Base-by-base conservation (phyloP, 2,888 invertebrate genomes). In the Harpalus rubripes region DNA sequence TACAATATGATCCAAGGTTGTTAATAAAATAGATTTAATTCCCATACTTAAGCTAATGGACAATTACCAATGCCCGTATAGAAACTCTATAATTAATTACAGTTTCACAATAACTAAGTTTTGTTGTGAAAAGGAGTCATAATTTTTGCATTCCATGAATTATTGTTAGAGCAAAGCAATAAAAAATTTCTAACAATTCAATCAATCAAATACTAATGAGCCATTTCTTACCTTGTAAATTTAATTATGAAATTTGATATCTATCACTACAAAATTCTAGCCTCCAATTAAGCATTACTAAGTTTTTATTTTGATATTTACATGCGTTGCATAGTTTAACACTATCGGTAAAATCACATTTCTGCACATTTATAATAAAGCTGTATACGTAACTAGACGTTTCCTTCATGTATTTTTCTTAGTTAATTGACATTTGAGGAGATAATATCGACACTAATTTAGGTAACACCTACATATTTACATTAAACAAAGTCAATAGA, bases 201-300 rank as follows among this genome's bases (percentile, higher is more conserved):
- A 68, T 68, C 68, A 68, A 68, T 68, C 68, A 68, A 39, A 68
- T 12, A 39, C 32, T 68, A 68, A 68, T 68, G 68, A 68, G 68
- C 68, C 26, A 68, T 26, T 68, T 68, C 32, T 68, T 68, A 68
- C 68, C 39, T 68, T 68, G 68, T 68, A 68, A 68, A 68, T 39
- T 68, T 68, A 68, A 68, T 68, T 68, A 68, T 68, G 68, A 68
- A 68, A 68, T 68, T 68, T 68, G 68, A 68, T 68, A 68, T 68
- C 39, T 68, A 68, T 68, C 68, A 68, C 12, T 41, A 68, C 68
- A 68, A 39, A 68, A 68, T 39, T 68, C 12, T 68, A 68, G 26
- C 68, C 68, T 68, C 68, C 68, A 68, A 68, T 68, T 68, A 68
- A 68, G 26, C 39, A 68, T 68, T 39, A 63, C 26, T 32, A 63